These are phyloP conservation scores for Liodrosophila aerea DNA, from an alignment of 2,888 invertebrate species.

Conservation along the genomic window DNA sequence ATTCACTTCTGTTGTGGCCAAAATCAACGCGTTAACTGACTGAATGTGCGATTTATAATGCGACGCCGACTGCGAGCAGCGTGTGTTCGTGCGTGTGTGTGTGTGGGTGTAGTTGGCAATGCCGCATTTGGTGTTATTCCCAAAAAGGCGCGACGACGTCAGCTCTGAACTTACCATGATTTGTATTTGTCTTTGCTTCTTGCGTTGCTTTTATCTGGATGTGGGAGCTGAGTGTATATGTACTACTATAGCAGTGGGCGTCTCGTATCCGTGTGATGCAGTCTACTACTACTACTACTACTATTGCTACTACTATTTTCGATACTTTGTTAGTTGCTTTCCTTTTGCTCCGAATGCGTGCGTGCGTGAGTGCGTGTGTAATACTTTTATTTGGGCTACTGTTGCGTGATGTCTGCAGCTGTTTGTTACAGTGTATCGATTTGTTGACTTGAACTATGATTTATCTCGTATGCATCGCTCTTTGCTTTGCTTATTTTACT, in stretches of 20 bases:
- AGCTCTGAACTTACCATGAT: conserved; percentile 58
- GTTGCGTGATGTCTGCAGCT: conserved; percentile 43
- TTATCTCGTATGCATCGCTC: conserved; percentile 17
- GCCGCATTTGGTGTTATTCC: conserved; percentile 58
- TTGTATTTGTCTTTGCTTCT: conserved; percentile 12
- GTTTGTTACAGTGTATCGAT: conserved; percentile 38
- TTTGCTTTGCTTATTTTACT: conserved; percentile 42
- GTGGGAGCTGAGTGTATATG: no score
- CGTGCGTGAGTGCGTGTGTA: conserved; percentile 14
- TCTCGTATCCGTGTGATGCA: no score
- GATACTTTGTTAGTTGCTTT: no score
- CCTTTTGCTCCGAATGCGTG: no score
- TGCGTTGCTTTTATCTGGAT: not conserved
- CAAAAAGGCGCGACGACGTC: conserved; percentile 65
- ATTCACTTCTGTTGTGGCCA: conserved; percentile 17
- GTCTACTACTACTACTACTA: no score
- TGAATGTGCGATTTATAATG: conserved; percentile 30
- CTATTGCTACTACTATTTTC: no score
- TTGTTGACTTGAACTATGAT: conserved; percentile 25
- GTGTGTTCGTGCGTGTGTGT: conserved; percentile 9
- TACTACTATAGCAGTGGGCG: no score
- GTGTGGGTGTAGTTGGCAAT: conserved; percentile 15
- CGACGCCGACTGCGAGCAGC: conserved; percentile 20
- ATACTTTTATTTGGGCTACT: conserved; percentile 14
- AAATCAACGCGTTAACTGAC: conserved; percentile 50